Conservation (phyloP, 2,113 vertebrate species). For the Mixornis gularis region DNA sequence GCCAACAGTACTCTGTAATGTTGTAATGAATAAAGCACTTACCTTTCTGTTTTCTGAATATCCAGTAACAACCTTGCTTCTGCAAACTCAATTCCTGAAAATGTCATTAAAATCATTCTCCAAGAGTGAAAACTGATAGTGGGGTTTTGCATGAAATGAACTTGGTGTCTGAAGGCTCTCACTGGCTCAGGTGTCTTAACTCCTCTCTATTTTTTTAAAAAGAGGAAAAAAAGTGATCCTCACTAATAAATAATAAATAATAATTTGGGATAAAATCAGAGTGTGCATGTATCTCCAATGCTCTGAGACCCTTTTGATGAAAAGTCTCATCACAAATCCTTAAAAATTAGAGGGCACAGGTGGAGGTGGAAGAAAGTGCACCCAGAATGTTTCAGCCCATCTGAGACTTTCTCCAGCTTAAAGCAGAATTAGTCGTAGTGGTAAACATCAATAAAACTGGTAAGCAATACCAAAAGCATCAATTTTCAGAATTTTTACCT, state of each 20-base stretch:
- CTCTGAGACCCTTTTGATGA: not conserved
- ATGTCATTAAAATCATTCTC: not conserved
- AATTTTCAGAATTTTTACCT: not conserved
- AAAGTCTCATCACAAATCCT: not conserved
- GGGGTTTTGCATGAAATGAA: not conserved
- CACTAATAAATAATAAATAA: not conserved
- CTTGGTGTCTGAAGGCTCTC: not conserved
- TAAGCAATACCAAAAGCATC: not conserved
- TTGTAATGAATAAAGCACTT: not conserved
- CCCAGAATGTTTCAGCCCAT: not conserved
- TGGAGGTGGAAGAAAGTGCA: not conserved
- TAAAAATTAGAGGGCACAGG: not conserved
- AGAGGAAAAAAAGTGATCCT: not conserved
- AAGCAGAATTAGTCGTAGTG: not conserved
- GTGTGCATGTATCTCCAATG: not conserved
- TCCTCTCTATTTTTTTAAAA: not conserved
- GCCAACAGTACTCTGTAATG: not conserved
- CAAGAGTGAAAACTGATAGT: not conserved
- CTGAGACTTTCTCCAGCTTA: not conserved
- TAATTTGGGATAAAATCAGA: not conserved
- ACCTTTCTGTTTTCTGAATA: constrained; percentile 9
- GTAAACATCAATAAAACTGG: not conserved
- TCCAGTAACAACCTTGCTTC: not conserved
- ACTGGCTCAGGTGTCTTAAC: not conserved
- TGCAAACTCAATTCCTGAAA: not conserved